Conservation (phyloP, 2,888 invertebrate species). For the Scotopteryx bipunctaria region DNA sequence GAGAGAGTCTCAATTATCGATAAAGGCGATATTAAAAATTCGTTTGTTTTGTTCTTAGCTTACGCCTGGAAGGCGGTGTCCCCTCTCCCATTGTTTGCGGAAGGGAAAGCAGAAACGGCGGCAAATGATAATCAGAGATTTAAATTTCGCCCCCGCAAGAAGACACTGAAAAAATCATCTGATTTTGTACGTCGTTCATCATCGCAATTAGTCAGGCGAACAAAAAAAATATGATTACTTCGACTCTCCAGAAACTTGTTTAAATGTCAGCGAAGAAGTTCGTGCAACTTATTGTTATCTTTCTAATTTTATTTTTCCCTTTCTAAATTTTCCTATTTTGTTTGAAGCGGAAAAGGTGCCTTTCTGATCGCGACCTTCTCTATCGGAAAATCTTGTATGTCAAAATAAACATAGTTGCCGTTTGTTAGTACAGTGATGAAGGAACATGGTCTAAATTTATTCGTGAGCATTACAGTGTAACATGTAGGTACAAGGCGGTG, state of each 20-base stretch:
- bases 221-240: constrained; percentile 70
- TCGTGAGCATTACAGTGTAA: constrained; percentile 81
- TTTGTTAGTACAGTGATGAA: constrained; percentile 68
- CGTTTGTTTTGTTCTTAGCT: constrained; percentile 82
- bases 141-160: constrained; percentile 75
- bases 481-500: constrained; percentile 76
- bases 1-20: constrained; percentile 82
- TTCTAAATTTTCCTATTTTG: constrained; percentile 39
- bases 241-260: constrained; percentile 54
- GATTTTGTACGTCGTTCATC: constrained; percentile 77
- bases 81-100: constrained; percentile 79
- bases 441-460: constrained; percentile 79
- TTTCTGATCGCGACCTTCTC: constrained; percentile 44
- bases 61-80: constrained; percentile 73
- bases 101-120: constrained; percentile 71
- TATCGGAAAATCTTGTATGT: constrained; percentile 57
- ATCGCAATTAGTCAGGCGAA: constrained; percentile 73
- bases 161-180: constrained; percentile 71
- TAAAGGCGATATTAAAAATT: constrained; percentile 83
- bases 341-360: constrained; percentile 31
- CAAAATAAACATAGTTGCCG: constrained; percentile 70
- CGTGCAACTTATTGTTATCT: constrained; percentile 49
- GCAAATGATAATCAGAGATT: constrained; percentile 80
- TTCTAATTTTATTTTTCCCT: constrained; percentile 38
- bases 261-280: constrained; percentile 57